Base-by-base conservation (phyloP, 2,797 vertebrate genomes). In the Antennarius maculatus region DNA sequence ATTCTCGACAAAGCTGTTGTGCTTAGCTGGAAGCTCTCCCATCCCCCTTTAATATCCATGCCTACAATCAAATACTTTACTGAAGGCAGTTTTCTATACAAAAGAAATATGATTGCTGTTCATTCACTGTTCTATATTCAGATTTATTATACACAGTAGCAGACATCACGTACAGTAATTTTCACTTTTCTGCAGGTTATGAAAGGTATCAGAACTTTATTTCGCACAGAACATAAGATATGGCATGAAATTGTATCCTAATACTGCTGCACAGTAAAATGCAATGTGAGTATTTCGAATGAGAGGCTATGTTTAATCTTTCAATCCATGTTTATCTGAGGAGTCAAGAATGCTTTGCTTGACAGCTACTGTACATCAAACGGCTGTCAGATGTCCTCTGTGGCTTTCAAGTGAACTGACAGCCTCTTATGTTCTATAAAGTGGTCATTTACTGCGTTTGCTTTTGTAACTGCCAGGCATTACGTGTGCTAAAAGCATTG, bases 301-400 rank as follows among this genome's bases (percentile, higher is more conserved):
- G 62, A 85, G 76, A 27, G 47, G 27, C 65, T 76, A 50, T 74
- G 91, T 94, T 93, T 92, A 90, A 92, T 94, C 91, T 94, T 94
- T 94, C 85, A 88, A 92, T 94, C 89, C 77, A 91, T 93, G 83
- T 92, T 90, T 89, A 93, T 92, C 85, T 89, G 82, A 93, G 81
- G 88, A 92, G 87, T 91, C 75, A 49, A 91, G 92, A 91, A 90
- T 83, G 57, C 85, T 85, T 85, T 87, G 88, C 88, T 75, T 69
- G 80, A 90, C 83, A 83, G 91, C 85, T 65, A 41, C 69, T 69
- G 73, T 61, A 93, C 90, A 93, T 94, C 92, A 95, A 94, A 95
- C 86, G 77, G 69, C 83, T 91, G 92, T 93, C 91, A 93, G 90
- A 93, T 91, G 82, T 91, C 91, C 92, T 94, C 83, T 86, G 92